Conservation (phyloP, 2,113 vertebrate genomes). For the Prolemur simus region DNA sequence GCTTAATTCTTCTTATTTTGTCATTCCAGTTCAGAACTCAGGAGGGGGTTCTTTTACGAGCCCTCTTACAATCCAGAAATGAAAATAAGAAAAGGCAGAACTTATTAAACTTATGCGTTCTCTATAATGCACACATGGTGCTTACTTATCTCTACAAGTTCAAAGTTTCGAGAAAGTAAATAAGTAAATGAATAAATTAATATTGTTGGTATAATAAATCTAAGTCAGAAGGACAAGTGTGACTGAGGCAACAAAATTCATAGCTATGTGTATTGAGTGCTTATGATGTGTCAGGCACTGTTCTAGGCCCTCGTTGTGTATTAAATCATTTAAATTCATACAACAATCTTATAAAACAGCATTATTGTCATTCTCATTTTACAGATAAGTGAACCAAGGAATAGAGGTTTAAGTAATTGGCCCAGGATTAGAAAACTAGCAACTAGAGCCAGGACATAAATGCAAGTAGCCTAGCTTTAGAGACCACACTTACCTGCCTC, state of each 20-base stretch:
- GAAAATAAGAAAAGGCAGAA: not conserved
- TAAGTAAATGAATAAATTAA: not conserved
- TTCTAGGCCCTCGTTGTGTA: not conserved
- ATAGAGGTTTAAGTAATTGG: not conserved
- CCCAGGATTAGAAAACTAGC: not conserved
- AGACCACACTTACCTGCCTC: not conserved
- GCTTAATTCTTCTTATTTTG: not conserved
- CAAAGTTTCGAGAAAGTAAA: not conserved
- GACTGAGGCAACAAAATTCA: not conserved
- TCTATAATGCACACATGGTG: not conserved
- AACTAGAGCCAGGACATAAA: not conserved
- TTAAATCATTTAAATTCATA: not conserved
- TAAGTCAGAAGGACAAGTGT: not conserved
- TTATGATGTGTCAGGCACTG: not conserved
- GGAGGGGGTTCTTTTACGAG: not conserved
- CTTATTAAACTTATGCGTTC: not conserved
- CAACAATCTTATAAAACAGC: not conserved
- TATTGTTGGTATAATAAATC: not conserved
- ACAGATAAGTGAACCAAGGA: not conserved
- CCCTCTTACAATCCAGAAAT: conserved; percentile 3
- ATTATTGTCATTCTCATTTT: not conserved
- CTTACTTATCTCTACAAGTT: not conserved
- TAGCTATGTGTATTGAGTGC: not conserved
- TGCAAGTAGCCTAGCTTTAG: not conserved
- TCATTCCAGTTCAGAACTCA: not conserved